phyloP scores from a whole-genome alignment of 2,888 invertebrate genomes.

The Heliconius hortense region DNA sequence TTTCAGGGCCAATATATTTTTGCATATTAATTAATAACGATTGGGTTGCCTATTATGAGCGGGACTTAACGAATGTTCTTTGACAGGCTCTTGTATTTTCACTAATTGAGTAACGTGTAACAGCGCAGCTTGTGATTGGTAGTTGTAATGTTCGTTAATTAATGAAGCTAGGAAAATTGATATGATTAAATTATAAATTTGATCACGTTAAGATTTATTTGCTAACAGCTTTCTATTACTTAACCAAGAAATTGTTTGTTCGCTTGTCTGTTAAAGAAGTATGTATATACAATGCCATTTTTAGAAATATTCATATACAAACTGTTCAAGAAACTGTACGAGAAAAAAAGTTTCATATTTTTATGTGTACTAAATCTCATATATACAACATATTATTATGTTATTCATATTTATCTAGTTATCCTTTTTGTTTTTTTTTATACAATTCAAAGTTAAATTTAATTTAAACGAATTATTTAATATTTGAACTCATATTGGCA shows the following conservation, averaged over 20 bases:
- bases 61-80: slow-evolving; percentile 32
- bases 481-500: neutral
- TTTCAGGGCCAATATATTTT: slow-evolving; percentile 29
- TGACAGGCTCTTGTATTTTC: slow-evolving; percentile 33
- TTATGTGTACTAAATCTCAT: neutral
- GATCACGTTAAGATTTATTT: neutral
- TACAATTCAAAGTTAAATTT: neutral
- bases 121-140: slow-evolving; percentile 21
- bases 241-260: neutral
- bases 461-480: neutral
- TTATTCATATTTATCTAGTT: neutral
- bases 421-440: neutral
- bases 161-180: neutral
- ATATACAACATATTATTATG: neutral
- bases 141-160: slow-evolving; percentile 11
- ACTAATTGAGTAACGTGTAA: slow-evolving; percentile 25
- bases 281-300: neutral
- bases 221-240: neutral
- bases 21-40: slow-evolving; percentile 32
- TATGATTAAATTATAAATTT: neutral
- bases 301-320: neutral
- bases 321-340: neutral
- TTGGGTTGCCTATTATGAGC: slow-evolving; percentile 27
- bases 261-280: neutral
- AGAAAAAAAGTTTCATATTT: neutral